These are phyloP conservation scores for Oligia latruncula DNA, from an alignment of 2,888 invertebrate species.

Conservation along the genomic window DNA sequence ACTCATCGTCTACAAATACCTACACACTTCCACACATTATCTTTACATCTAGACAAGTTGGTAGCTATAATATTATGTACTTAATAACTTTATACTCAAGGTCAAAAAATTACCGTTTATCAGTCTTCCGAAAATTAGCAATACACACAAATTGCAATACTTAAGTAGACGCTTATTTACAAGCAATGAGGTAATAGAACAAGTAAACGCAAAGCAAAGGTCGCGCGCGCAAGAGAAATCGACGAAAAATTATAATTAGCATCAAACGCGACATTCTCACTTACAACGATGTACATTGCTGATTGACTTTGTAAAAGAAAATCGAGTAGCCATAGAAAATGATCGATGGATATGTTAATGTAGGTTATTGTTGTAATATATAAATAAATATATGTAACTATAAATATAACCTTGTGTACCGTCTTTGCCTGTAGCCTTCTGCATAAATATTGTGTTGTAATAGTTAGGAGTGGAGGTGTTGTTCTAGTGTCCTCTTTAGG, in stretches of 20 bases:
- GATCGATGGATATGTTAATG: slow-evolving; percentile 42
- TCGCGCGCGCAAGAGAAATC: slow-evolving; percentile 65
- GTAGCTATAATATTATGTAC: not conserved
- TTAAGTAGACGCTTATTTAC: slow-evolving; percentile 44
- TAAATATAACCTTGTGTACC: slow-evolving; percentile 72
- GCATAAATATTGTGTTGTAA: slow-evolving; percentile 69
- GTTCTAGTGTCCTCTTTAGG: slow-evolving; percentile 14
- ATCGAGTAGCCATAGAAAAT: not conserved
- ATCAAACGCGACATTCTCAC: slow-evolving; percentile 23
- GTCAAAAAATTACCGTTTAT: slow-evolving; percentile 37
- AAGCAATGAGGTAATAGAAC: slow-evolving; percentile 61
- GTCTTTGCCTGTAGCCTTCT: slow-evolving; percentile 72
- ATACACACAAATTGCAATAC: slow-evolving; percentile 44
- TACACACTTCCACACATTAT: not conserved
- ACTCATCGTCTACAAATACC: not conserved
- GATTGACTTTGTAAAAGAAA: slow-evolving; percentile 15
- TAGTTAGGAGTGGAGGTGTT: slow-evolving; percentile 37
- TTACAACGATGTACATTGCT: slow-evolving; percentile 38
- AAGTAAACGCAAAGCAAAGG: slow-evolving; percentile 63
- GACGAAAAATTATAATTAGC: slow-evolving; percentile 59
- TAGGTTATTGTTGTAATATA: slow-evolving; percentile 18
- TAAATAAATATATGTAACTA: too few species aligned
- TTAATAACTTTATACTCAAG: slow-evolving; percentile 30
- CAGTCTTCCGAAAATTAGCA: slow-evolving; percentile 39
- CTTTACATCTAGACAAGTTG: not conserved